Base-by-base conservation (phyloP, 2,888 invertebrate species). In the Diadromus collaris region DNA sequence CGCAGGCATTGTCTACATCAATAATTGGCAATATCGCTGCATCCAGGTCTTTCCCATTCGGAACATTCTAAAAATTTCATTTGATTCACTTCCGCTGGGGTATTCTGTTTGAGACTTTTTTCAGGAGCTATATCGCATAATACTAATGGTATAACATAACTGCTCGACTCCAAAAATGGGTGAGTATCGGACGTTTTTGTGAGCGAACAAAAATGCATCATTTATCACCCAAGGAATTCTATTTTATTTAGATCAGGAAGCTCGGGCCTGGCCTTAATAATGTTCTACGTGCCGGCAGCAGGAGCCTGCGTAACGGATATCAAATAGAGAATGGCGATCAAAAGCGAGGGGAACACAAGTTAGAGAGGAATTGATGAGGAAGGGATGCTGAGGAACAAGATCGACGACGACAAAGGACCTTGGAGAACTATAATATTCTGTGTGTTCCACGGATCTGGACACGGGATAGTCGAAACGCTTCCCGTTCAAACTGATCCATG, bases 381-480 rank as follows among this genome's bases (percentile, higher is more conserved):
- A 34, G 21, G 58, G 32, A 44, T 34, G 6, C n/a, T 21, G 70
- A 48, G 61, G 46, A n/a, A 34, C 41, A 68, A 68, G 60, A 64
- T 71, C 67, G 67, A 63, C 67, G 54, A 54, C 41, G 41, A 58
- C 64, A 75, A 76, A 16, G 34, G 38, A 48, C 32, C 48, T 10
- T 38, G 46, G 34, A 24, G n/a, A 48, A 27, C 41, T 32, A 46
- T 32, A 56, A 44, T 44, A 73, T 76, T 73, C 70, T 63, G 69
- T 69, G 46, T 48, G 46, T 27, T 24, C 46, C 27, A 41, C 24
- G 32, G 7, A 38, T 19, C 41, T 27, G 24, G 34, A 29, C 38
- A 48, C 21, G 54, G 64, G 44, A 61, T 38, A 76, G 73, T 79
- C 64, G 71, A 69, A 76, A 69, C 70, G 51, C 54, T 76, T 71